Percentiles rank a stretch among this genome's conserved stretches.
phyloP scores from a whole-genome alignment of 1,140 invertebrate species.

The Sitobion miscanthi region DNA sequence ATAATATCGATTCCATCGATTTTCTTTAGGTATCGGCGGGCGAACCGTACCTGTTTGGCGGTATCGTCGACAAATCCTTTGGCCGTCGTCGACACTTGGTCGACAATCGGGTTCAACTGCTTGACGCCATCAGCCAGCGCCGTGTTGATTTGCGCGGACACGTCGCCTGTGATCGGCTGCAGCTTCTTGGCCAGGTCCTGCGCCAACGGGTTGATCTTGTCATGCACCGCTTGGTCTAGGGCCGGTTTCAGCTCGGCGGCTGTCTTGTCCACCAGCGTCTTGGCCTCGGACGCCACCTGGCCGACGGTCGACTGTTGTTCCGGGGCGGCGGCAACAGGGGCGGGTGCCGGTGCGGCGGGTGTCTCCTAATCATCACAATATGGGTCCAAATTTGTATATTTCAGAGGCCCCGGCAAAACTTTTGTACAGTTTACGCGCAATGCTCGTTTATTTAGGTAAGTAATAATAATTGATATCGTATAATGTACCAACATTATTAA shows the following conservation, averaged over 20 bases:
- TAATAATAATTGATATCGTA: background rate
- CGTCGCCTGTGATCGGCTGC: constrained; percentile 31
- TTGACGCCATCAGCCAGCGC: constrained; percentile 46
- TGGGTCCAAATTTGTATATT: background rate
- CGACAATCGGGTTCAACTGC: constrained; percentile 42
- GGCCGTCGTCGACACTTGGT: background rate
- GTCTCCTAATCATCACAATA: background rate
- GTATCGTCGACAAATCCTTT: constrained; percentile 29
- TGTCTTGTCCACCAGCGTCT: constrained; percentile 41
- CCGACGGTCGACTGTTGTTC: constrained; percentile 1
- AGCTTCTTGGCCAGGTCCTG: constrained; percentile 16
- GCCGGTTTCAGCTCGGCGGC: constrained; percentile 31
- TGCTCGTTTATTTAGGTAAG: background rate
- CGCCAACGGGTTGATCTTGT: constrained; percentile 36
- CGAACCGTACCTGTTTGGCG: constrained; percentile 30
- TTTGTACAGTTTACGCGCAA: background rate
- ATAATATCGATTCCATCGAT: no score
- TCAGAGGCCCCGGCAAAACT: background rate
- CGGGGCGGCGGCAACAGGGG: background rate
- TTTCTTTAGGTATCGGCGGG: background rate
- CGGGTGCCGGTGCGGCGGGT: background rate
- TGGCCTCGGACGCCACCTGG: constrained; percentile 37
- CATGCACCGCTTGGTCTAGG: constrained; percentile 6
- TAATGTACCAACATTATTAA: no score
- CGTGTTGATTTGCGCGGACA: constrained; percentile 25